These are phyloP conservation scores for Hexactinellida sp. DNA, from an alignment of 37 sponge, comb jelly and placozoan species.

Conservation along the genomic window DNA sequence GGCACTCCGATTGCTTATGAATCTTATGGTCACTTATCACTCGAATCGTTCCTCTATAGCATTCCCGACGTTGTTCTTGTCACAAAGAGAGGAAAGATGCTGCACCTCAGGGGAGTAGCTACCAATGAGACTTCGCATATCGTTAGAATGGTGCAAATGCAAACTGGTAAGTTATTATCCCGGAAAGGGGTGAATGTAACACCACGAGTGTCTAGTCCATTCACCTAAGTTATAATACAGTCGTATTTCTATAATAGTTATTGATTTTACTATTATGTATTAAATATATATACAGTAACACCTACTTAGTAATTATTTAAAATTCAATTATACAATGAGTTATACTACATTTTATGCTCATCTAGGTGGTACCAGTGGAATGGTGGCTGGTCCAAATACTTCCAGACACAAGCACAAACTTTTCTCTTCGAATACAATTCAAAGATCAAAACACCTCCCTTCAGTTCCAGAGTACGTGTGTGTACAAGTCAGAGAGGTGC, in stretches of 20 bases:
- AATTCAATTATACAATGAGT: too few species aligned
- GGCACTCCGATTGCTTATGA: not conserved
- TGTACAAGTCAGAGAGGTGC: not conserved
- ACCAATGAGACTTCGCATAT: conserved; percentile 16
- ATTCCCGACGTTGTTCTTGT: not conserved
- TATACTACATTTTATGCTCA: not conserved
- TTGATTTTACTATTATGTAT: too few species aligned
- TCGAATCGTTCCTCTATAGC: not conserved
- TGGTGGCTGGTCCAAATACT: not conserved
- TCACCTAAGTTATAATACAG: too few species aligned
- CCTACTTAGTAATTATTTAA: too few species aligned
- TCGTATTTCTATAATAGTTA: too few species aligned
- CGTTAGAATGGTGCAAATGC: not conserved
- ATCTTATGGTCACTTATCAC: not conserved
- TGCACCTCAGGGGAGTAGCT: not conserved
- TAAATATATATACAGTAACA: too few species aligned
- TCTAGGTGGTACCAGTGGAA: not conserved
- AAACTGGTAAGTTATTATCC: not conserved
- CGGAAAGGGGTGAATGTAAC: too few species aligned
- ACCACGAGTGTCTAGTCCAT: too few species aligned
- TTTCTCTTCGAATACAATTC: not conserved
- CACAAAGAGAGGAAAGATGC: not conserved
- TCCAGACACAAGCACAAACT: not conserved
- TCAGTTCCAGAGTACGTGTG: not conserved
- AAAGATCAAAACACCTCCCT: not conserved